Conservation (phyloP, 1,140 invertebrate genomes). For the Chlorops oryzae region DNA sequence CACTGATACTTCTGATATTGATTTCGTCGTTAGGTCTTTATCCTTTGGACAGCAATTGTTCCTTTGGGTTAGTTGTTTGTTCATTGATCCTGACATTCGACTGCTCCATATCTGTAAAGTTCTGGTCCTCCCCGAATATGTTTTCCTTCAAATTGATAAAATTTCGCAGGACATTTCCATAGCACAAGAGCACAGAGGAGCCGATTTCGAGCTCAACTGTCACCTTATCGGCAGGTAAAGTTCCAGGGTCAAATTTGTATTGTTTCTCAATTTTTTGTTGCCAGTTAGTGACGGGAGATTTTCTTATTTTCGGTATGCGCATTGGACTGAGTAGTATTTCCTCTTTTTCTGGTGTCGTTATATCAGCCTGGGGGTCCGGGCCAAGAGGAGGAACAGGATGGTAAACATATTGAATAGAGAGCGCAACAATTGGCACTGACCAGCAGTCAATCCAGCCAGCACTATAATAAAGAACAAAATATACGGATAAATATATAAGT, state of each 20-base stretch:
- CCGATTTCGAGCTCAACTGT: conserved; percentile 89
- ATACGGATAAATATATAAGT: too few relatives aligned
- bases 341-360: conserved; percentile 90
- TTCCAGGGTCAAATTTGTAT: conserved; percentile 79
- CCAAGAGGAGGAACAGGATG: conserved; percentile 84
- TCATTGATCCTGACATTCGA: conserved; percentile 41
- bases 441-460: conserved; percentile 91
- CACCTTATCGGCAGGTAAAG: conserved; percentile 77
- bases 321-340: conserved; percentile 87
- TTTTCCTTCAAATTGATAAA: conserved; percentile 92
- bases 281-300: conserved; percentile 65
- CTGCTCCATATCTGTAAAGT: conserved; percentile 86
- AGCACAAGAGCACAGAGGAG: conserved; percentile 80
- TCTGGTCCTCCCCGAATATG: conserved; percentile 92
- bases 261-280: conserved; percentile 51
- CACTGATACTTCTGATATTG: conserved; percentile 54
- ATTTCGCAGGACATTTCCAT: conserved; percentile 82
- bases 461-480: conserved; percentile 9
- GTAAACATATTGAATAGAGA: conserved; percentile 86
- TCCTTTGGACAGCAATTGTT: conserved; percentile 39
- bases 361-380: conserved; percentile 79
- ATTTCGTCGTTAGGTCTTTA: conserved; percentile 49
- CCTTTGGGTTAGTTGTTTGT: conserved; percentile 34
- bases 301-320: conserved; percentile 72
- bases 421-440: conserved; percentile 86